Evolutionary conservation across 2,797 vertebrate species (phyloP).

Genomic region (Cacajao melanocephalus): DNA sequence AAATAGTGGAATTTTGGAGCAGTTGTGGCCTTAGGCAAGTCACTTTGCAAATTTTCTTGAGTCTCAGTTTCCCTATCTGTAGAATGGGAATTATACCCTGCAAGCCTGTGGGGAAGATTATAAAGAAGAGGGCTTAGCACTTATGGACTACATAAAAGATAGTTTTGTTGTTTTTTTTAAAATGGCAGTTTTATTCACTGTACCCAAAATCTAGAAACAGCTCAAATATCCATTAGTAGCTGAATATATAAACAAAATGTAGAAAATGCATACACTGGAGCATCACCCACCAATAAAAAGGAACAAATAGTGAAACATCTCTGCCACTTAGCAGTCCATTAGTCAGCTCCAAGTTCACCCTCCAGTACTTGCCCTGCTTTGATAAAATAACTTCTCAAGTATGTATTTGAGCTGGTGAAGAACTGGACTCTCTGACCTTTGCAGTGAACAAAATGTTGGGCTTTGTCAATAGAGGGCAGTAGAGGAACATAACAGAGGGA

Average conservation of each 20-base stretch:
- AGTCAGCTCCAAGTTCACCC: background rate
- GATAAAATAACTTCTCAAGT: no score
- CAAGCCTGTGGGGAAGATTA: background rate
- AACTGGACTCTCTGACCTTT: background rate
- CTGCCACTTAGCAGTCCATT: background rate
- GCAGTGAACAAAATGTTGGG: background rate
- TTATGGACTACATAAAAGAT: background rate
- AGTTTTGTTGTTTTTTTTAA: background rate
- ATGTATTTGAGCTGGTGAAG: background rate
- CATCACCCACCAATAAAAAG: background rate
- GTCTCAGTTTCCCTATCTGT: background rate
- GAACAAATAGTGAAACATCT: background rate
- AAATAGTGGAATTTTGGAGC: conserved; percentile 20
- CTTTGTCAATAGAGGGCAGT: background rate
- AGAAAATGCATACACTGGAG: background rate
- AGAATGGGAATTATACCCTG: background rate
- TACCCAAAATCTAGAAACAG: background rate
- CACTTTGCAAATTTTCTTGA: conserved; percentile 32
- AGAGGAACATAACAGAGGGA: background rate
- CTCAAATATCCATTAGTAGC: background rate
- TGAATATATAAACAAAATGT: background rate
- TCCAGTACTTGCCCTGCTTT: background rate
- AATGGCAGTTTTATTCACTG: background rate
- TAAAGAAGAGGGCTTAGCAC: background rate
- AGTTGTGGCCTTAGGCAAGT: background rate